phyloP scores from a whole-genome alignment of 2,888 invertebrate species.

The Eurytoma californica region DNA sequence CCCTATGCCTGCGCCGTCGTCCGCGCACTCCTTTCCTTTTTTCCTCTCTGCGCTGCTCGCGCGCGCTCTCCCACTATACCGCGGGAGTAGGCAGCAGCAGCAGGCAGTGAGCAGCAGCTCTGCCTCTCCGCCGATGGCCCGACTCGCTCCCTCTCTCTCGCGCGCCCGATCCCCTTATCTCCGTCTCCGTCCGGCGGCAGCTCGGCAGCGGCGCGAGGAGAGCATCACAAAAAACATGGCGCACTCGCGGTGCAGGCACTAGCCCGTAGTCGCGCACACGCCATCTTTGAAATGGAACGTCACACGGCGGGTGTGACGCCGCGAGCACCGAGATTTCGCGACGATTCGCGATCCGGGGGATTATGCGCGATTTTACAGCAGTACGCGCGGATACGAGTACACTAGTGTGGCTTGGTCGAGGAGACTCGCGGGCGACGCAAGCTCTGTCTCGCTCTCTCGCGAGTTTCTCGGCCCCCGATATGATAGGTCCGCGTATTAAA shows the following conservation, averaged over 20 bases:
- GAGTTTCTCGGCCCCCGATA: no score
- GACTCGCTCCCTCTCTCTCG: not conserved
- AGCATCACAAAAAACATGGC: slow-evolving; percentile 75
- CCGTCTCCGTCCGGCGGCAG: not conserved
- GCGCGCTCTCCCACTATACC: not conserved
- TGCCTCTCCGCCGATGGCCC: no score
- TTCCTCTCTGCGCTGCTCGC: slow-evolving; percentile 10
- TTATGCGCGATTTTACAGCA: not conserved
- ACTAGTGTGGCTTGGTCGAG: no score
- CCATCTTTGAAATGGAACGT: slow-evolving; percentile 74
- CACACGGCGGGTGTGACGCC: slow-evolving; percentile 54
- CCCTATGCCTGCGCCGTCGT: not conserved
- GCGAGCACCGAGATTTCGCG: not conserved
- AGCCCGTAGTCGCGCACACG: slow-evolving; percentile 55
- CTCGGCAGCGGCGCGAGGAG: slow-evolving; percentile 53
- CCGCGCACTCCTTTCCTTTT: slow-evolving; percentile 1
- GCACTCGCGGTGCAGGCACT: slow-evolving; percentile 64
- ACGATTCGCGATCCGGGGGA: not conserved
- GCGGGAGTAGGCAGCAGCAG: no score
- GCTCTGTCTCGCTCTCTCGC: not conserved
- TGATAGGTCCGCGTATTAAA: no score
- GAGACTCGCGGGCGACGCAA: not conserved
- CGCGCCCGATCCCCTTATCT: not conserved
- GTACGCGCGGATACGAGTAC: not conserved
- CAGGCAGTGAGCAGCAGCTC: no score